Base-by-base conservation (phyloP, 1,140 invertebrate species). In the Homarus americanus region DNA sequence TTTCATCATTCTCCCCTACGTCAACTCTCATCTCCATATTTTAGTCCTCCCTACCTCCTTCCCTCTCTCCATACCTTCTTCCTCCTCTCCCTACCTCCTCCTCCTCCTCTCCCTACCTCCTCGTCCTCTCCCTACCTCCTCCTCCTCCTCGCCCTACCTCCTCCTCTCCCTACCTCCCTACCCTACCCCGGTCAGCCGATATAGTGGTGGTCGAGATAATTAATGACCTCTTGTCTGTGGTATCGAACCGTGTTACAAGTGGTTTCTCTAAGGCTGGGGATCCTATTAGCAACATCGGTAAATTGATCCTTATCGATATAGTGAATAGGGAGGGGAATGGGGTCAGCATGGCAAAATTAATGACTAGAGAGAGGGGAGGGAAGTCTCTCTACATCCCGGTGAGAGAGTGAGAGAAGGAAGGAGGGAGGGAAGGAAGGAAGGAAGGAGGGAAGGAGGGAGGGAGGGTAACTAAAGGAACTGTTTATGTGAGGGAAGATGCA, bases 271-370 rank as follows among this genome's bases (percentile, higher is more conserved):
- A 78, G 85, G 75, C 34, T 24, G 49, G 9, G 53, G 53, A 66
- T 79, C 85, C 85, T 40, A 87, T 87, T 87, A 87, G 36, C 85
- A 63, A 49, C 85, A 79, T 87, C 53, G 85, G 85, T 40, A 87
- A 87, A 87, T 87, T 87, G 85, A 87, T 87, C 85, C 75, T 79
- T 78, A 76, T 66, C 79, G 85, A 79, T 87, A n/a, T 66, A 78
- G 53, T 58, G 75, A 78, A 76, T 78, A 76, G 32, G 32, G 75
- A 53, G 28, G 85, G 66, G n/a, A 76, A 87, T 53, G 49, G 40
- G 75, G 73, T 78, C 75, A 79, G 12, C 73, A 32, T 32, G 20
- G 15, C 24, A 66, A 53, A 63, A 79, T 87, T 87, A 79, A 87
- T 87, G 85, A 79, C 53, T 15, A 15, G 36, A 53, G 17, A 20